Percentiles rank a stretch among this genome's conserved stretches.
Conservation (phyloP, 2,797 vertebrate species). For the Ambastaia sidthimunki region DNA sequence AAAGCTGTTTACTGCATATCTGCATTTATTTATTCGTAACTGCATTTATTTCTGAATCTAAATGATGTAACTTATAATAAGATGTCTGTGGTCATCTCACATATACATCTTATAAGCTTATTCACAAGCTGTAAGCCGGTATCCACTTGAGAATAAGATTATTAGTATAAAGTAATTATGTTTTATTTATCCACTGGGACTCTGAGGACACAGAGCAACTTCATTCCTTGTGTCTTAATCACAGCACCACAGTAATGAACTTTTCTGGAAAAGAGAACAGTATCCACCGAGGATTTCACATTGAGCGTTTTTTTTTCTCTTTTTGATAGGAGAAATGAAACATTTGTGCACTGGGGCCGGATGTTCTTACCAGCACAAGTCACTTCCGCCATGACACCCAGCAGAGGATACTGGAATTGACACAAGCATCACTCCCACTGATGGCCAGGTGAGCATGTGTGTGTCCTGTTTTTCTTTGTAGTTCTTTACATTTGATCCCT, state of each 20-base stretch:
- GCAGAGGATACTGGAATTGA: conserved; percentile 83
- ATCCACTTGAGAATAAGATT: conserved; percentile 33
- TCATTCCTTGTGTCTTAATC: conserved; percentile 58
- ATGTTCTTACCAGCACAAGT: conserved; percentile 74
- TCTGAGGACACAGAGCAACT: conserved; percentile 37
- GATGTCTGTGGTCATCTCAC: neutral
- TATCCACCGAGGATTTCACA: conserved; percentile 39
- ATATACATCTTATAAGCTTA: neutral
- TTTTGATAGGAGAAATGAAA: conserved; percentile 81
- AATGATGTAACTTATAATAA: neutral
- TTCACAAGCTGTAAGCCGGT: neutral
- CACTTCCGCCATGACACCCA: conserved; percentile 80
- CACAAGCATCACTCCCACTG: conserved; percentile 79
- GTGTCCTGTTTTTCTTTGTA: neutral
- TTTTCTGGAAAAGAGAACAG: conserved; percentile 41
- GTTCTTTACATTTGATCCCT: neutral
- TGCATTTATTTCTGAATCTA: neutral
- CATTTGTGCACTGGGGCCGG: conserved; percentile 71
- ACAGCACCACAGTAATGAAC: conserved; percentile 41
- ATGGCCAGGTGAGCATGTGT: conserved; percentile 89
- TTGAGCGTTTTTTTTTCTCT: conserved; percentile 22
- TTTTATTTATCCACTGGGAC: conserved; percentile 49
- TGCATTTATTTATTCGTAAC: neutral
- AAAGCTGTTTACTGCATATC: too few species aligned
- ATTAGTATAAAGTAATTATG: conserved; percentile 53